Conservation (phyloP, 1,140 invertebrate genomes). For the Ruditapes philippinarum region DNA sequence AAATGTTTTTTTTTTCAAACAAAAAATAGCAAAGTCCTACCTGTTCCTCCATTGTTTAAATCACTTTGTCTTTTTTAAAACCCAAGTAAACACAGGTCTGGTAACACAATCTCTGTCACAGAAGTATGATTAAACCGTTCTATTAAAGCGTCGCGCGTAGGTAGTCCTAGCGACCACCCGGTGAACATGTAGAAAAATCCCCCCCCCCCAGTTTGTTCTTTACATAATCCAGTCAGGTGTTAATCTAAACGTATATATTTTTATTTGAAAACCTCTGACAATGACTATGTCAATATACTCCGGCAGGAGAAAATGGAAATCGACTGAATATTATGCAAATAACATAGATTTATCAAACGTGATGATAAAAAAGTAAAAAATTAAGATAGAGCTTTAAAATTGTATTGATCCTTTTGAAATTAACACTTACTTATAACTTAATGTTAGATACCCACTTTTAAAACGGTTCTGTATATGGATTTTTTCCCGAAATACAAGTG, state of each 20-base stretch:
- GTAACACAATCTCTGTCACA: conserved; percentile 11
- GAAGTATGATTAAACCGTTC: background rate
- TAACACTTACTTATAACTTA: too few species aligned
- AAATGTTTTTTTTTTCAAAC: background rate
- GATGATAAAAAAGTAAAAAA: too few species aligned
- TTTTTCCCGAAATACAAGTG: too few species aligned
- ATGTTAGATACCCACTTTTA: too few species aligned
- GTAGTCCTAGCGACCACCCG: conserved; percentile 37
- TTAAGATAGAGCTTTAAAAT: too few species aligned
- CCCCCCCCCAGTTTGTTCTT: background rate
- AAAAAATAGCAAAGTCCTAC: background rate
- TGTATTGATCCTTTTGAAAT: too few species aligned
- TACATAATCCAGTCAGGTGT: conserved; percentile 1
- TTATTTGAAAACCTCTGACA: too few species aligned
- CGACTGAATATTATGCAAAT: too few species aligned
- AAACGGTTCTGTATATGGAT: too few species aligned
- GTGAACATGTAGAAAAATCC: background rate
- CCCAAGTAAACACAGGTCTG: background rate
- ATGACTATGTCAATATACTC: too few species aligned
- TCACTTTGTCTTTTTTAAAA: conserved; percentile 25
- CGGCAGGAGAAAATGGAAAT: too few species aligned
- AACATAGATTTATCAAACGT: too few species aligned
- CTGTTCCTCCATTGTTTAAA: conserved; percentile 2
- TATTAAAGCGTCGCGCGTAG: conserved; percentile 29
- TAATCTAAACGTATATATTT: background rate